Evolutionary conservation across 2,113 vertebrate genomes (phyloP).

Genomic region (Empidonax alnorum): DNA sequence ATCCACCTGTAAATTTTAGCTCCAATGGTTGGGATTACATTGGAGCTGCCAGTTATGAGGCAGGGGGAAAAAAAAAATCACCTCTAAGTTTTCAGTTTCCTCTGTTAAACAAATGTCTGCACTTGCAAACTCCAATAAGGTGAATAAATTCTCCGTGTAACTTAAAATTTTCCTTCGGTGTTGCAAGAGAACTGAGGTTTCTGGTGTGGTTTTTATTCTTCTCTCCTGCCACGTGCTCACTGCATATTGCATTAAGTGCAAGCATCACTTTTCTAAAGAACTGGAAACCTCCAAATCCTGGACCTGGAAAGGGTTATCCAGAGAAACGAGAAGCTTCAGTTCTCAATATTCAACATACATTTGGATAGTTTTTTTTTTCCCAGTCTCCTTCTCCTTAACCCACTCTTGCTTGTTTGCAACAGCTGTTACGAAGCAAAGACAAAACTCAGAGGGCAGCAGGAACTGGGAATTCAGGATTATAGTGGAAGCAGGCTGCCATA

Average conservation of each 20-base stretch:
- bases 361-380: not conserved
- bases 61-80: not conserved
- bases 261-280: not conserved
- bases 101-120: not conserved
- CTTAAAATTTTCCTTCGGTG: not conserved
- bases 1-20: not conserved
- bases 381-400: not conserved
- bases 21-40: not conserved
- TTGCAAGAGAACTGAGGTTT: not conserved
- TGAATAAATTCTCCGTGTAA: not conserved
- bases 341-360: not conserved
- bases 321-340: not conserved
- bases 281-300: not conserved
- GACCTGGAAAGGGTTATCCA: not conserved
- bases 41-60: not conserved
- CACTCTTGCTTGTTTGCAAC: not conserved
- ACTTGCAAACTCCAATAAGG: not conserved
- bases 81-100: not conserved
- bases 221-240: not conserved
- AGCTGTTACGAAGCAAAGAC: not conserved
- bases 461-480: not conserved
- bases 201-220: not conserved
- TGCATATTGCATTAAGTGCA: not conserved
- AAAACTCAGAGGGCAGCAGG: not conserved
- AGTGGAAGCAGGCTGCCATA: fast-evolving